phyloP scores from a whole-genome alignment of 2,797 vertebrate species.

The Clarias platycephalus region DNA sequence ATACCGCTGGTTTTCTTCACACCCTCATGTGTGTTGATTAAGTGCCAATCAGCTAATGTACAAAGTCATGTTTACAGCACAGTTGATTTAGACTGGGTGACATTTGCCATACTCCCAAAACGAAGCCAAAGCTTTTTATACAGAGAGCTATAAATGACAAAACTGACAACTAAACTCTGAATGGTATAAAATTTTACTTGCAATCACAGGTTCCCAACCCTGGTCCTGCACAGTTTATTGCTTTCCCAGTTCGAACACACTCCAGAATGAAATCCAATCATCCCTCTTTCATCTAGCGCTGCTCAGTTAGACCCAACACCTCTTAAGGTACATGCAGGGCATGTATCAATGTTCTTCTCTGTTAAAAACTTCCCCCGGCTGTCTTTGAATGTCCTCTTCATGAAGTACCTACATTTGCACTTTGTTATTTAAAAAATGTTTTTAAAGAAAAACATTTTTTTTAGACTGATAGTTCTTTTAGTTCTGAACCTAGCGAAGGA shows the following conservation, averaged over 20 bases:
- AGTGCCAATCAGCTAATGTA: neutral
- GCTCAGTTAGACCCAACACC: neutral
- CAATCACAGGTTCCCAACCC: neutral
- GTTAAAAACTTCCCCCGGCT: neutral
- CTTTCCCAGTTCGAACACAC: neutral
- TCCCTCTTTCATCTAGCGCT: neutral
- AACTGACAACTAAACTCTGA: neutral
- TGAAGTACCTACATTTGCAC: neutral
- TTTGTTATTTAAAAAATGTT: neutral
- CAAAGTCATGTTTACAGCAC: neutral
- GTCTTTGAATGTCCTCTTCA: neutral
- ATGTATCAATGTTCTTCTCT: neutral
- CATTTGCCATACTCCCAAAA: neutral
- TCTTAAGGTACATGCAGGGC: neutral
- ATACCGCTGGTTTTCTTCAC: neutral
- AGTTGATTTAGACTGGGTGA: neutral
- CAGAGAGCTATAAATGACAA: constrained; percentile 1
- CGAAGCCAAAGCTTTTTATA: neutral
- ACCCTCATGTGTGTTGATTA: neutral
- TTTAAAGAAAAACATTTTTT: neutral
- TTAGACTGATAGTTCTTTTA: neutral
- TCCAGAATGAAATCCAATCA: neutral
- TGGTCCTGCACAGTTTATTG: neutral
- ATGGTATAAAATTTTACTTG: neutral
- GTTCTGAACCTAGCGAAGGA: neutral